These are phyloP conservation scores for Spisula solida DNA, from an alignment of 2,888 invertebrate genomes.

Conservation along the genomic window DNA sequence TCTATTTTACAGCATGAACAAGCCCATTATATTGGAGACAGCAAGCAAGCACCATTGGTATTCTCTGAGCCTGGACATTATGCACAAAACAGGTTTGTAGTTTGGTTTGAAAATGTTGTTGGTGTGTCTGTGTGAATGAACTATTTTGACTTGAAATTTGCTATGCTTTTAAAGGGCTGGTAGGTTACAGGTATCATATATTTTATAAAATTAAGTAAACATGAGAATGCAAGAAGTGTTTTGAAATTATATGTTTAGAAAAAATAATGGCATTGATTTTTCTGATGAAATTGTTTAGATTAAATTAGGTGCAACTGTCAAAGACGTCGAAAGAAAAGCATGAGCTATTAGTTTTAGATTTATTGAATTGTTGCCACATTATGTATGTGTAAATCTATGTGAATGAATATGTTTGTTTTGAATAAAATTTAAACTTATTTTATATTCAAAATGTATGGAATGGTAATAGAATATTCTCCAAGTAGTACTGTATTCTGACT, in stretches of 20 bases:
- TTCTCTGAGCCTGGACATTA: slow-evolving; percentile 77
- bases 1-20: too few relatives aligned
- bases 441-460: too few relatives aligned
- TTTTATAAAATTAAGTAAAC: background rate
- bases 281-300: background rate
- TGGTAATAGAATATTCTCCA: background rate
- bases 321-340: background rate
- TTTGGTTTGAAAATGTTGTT: slow-evolving; percentile 8
- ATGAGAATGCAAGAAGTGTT: slow-evolving; percentile 17
- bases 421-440: background rate
- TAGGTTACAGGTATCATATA: background rate
- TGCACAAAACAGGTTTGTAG: slow-evolving; percentile 73
- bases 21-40: slow-evolving; percentile 13
- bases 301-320: background rate
- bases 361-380: background rate
- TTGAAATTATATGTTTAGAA: background rate
- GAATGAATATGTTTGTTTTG: background rate
- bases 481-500: background rate
- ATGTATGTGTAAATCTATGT: background rate
- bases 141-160: background rate
- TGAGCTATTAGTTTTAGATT: background rate
- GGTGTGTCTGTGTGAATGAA: slow-evolving; percentile 5
- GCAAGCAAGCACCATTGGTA: slow-evolving; percentile 51
- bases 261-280: background rate
- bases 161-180: background rate